Evolutionary conservation across 2,888 invertebrate genomes (phyloP).

Genomic region (Podabrus alpinus): DNA sequence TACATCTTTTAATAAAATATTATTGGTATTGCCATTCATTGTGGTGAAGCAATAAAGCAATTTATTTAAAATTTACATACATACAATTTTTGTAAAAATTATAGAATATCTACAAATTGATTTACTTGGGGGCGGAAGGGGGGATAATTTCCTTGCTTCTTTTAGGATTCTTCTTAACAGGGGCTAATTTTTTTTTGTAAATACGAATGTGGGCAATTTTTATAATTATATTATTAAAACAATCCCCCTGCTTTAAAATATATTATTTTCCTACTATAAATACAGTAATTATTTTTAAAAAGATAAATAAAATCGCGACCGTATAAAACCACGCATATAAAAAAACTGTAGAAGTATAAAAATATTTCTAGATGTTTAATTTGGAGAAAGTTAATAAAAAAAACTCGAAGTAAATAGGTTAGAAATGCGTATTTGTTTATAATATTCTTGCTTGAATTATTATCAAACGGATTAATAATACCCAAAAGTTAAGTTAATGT

Average conservation of each 20-base stretch:
- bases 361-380: neutral
- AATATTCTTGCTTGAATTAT: slow-evolving; percentile 4
- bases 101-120: too few species aligned
- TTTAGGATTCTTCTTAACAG: too few species aligned
- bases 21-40: neutral
- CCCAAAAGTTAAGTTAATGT: neutral
- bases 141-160: too few species aligned
- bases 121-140: too few species aligned
- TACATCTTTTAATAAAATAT: neutral
- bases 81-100: too few species aligned
- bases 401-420: slow-evolving; percentile 2
- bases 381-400: slow-evolving; percentile 21
- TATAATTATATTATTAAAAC: neutral
- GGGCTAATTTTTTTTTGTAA: too few species aligned
- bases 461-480: neutral
- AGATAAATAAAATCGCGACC: neutral
- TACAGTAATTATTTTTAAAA: neutral
- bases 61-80: neutral
- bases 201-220: too few species aligned
- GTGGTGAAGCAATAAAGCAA: neutral
- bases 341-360: neutral
- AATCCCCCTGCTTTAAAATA: too few species aligned
- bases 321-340: neutral
- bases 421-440: slow-evolving; percentile 4
- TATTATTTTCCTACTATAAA: too few species aligned